Conservation (phyloP, 2,113 vertebrate species). For the Nothoprocta perdicaria region DNA sequence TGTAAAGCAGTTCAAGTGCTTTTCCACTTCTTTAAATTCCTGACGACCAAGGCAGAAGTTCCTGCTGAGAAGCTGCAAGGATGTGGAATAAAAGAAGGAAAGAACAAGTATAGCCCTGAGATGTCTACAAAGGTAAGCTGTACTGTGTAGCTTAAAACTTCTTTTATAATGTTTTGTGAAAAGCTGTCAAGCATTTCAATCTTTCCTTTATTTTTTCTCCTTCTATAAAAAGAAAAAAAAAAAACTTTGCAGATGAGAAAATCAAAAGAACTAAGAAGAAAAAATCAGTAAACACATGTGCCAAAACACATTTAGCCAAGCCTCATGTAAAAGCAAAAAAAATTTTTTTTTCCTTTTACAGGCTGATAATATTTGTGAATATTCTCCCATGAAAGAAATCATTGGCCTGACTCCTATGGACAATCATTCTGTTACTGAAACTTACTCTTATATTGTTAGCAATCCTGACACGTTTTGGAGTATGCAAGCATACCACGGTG, state of each 20-base stretch:
- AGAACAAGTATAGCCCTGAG: neutral
- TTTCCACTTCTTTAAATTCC: neutral
- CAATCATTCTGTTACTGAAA: conserved; percentile 18
- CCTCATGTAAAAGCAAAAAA: neutral
- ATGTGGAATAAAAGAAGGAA: neutral
- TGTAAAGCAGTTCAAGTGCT: neutral
- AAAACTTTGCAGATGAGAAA: neutral
- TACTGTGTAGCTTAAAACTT: neutral
- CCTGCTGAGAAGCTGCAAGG: neutral
- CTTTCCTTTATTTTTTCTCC: neutral
- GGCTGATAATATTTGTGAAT: neutral
- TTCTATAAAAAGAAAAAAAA: neutral
- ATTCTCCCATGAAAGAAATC: neutral
- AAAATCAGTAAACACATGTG: neutral
- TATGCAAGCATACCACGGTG: accelerated
- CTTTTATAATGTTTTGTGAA: neutral
- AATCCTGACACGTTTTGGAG: conserved; percentile 27
- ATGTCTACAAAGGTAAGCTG: neutral
- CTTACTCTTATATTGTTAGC: neutral
- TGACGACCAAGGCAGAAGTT: neutral
- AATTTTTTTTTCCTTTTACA: neutral
- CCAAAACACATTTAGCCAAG: neutral
- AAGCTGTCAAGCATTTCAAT: neutral
- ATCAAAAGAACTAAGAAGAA: too few relatives aligned
- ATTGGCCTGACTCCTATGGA: neutral